Evolutionary conservation across 2,113 vertebrate genomes (phyloP), one percentile per base, ranked within the genome.

Genomic region (Pelecanus crispus): DNA sequence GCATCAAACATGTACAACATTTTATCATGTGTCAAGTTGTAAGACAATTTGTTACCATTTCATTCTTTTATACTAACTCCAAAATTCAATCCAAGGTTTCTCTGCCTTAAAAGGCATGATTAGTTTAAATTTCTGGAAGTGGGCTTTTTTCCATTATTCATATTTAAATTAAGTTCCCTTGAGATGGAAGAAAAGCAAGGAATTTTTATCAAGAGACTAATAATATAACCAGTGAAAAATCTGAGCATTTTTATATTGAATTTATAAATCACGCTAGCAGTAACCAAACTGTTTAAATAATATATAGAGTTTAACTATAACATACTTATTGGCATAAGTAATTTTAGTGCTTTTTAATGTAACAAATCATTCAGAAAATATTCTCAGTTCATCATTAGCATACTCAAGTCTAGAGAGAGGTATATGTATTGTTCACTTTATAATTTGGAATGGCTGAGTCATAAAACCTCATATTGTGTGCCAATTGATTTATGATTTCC

Each of bases 191-290:
- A 95, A 98, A 98, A 97, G 96, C 96, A 95, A 95, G 92, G 78
- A 87, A 94, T 97, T 98, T 97, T 97, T 97, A 97, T 97, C 97
- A 96, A 96, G 97, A 98, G 97, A 97, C 97, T 97, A 97, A 98
- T 97, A 97, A 97, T 71, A 95, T 85, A 92, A 95, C 91, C 86
- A 94, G 94, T 61, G 86, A 97, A 97, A 95, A 97, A 97, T 93
- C 90, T 56, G 86, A 93, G 96, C 73, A 88, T 97, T 97, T 97
- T 93, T 74, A 95, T 97, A 96, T 94, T 90, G 93, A 94, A 96
- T 95, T 94, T 95, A 94, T 92, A 95, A 97, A 97, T 95, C 92
- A 75, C 62, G 44, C 77, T 91, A 94, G 79, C 83, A 94, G 95
- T 89, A 96, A 95, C 95, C 82, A 90, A 95, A 95, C 93, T 94